Evolutionary conservation across 2,888 invertebrate species (phyloP).

Genomic region (Tetragnatha montana): DNA sequence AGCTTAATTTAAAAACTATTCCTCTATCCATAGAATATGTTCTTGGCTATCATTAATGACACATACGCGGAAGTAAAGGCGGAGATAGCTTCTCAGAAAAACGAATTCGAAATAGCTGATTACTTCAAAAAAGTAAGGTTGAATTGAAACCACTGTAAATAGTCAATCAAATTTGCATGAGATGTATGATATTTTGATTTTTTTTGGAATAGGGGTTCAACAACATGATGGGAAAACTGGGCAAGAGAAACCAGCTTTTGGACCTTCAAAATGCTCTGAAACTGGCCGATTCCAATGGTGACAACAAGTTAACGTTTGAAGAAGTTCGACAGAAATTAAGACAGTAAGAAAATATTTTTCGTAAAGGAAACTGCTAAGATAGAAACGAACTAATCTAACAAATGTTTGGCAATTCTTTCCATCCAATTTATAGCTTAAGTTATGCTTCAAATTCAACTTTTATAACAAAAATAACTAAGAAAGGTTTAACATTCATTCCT

Average conservation of each 20-base stretch:
- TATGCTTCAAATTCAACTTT: no score
- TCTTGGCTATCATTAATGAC: conserved; percentile 87
- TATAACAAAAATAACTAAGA: no score
- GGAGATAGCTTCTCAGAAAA: conserved; percentile 80
- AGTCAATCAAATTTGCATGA: not conserved
- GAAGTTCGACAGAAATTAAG: conserved; percentile 79
- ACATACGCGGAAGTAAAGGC: conserved; percentile 85
- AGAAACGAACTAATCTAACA: no score
- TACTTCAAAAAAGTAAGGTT: conserved; percentile 78
- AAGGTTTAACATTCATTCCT: no score
- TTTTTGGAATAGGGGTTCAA: conserved; percentile 76
- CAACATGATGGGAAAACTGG: conserved; percentile 79
- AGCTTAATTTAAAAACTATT: not conserved
- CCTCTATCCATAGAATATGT: conserved; percentile 81
- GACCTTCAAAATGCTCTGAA: conserved; percentile 78
- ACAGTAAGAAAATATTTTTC: conserved; percentile 72
- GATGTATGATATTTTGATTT: not conserved
- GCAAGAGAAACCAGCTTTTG: conserved; percentile 78
- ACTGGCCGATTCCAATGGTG: conserved; percentile 77
- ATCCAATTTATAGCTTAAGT: no score
- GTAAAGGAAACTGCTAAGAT: no score
- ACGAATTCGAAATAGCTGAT: conserved; percentile 80
- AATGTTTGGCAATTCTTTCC: no score
- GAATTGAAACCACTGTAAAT: not conserved
- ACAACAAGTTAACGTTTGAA: conserved; percentile 76